Evolutionary conservation across 2,113 vertebrate genomes (phyloP).

Genomic region (Pedionomus torquatus): DNA sequence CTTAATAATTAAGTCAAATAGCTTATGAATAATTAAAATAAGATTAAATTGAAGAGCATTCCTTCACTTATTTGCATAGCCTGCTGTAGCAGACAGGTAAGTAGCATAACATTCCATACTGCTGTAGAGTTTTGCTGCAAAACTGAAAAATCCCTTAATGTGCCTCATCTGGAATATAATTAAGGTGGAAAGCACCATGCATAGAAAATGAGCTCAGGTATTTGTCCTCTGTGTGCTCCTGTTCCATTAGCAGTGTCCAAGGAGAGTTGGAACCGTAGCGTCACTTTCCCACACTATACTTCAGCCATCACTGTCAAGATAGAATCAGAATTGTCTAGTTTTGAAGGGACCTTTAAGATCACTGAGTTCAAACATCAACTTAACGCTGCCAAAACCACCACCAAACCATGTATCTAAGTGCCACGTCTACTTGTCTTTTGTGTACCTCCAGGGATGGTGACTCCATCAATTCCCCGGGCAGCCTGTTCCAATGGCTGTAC

Average conservation of each 20-base stretch:
- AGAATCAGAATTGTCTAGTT: neutral
- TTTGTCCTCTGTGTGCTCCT: slow-evolving; percentile 87
- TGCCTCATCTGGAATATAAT: slow-evolving; percentile 48
- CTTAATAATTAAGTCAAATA: slow-evolving; percentile 76
- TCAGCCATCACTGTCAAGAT: slow-evolving; percentile 88
- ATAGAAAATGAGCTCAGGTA: slow-evolving; percentile 88
- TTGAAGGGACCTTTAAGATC: neutral
- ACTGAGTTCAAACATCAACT: too few species aligned
- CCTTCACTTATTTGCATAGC: slow-evolving; percentile 56
- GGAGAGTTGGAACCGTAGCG: slow-evolving; percentile 87
- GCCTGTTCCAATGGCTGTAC: neutral
- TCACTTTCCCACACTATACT: slow-evolving; percentile 85
- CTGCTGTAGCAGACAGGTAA: slow-evolving; percentile 22
- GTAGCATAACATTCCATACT: neutral
- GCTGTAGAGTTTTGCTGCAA: slow-evolving; percentile 44
- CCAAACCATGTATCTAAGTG: neutral
- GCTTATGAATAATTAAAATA: slow-evolving; percentile 81
- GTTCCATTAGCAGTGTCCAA: slow-evolving; percentile 89
- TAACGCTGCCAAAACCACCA: neutral
- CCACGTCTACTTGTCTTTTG: neutral
- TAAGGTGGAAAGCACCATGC: slow-evolving; percentile 69
- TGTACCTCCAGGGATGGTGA: neutral
- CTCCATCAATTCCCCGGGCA: neutral
- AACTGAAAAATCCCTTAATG: slow-evolving; percentile 53
- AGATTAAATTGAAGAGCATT: slow-evolving; percentile 69